Base-by-base conservation (phyloP, 2,888 invertebrate genomes). In the Idaea dimidiata region DNA sequence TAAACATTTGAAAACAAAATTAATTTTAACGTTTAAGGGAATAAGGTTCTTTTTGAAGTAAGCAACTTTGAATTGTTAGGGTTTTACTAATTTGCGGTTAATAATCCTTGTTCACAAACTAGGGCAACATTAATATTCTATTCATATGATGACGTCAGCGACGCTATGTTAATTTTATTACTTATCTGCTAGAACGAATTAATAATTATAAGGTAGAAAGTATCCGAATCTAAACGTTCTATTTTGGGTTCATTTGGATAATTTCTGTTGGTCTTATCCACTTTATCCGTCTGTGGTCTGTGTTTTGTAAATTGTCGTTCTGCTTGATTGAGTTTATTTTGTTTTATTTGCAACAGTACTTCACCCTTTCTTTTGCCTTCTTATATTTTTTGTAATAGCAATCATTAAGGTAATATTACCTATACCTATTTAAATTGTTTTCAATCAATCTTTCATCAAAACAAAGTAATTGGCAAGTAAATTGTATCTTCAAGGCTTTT, bases 31-130 rank as follows among this genome's bases (percentile, higher is more conserved):
- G 24, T 43, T 55, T 54, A 16, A 17, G 14, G 62, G 55, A 32
- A 43, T 61, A 65, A 43, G 55, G 63, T 62, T 62, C 62, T 60
- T 55, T 65, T 64, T 57, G 24, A 24, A 60, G 7, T 55, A 43
- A 43, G 43, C 43, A 43, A 43, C 43, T 43, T 43, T 43, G 8
- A 43, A 43, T 10, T 43, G 43, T 43, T 43, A 43, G 43, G 43
- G 43, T 57, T 32, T 59, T 55, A 70, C 65, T 73, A 72, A 75
- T 76, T 76, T 75, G 74, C 73, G 73, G 68, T 66, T 69, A 58
- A 70, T 67, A 71, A 64, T 73, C 75, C 69, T 72, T 70, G 60
- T 64, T 59, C 65, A 70, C 57, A 58, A 57, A 24, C 59, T 59
- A 59, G 62, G 65, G 16, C 62, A 62, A 60, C 66, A 67, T 71